Percentiles rank a stretch among this genome's conserved stretches.
These are phyloP conservation scores for Syrmaticus mikado DNA, from an alignment of 2,113 vertebrate species.

Conservation along the genomic window DNA sequence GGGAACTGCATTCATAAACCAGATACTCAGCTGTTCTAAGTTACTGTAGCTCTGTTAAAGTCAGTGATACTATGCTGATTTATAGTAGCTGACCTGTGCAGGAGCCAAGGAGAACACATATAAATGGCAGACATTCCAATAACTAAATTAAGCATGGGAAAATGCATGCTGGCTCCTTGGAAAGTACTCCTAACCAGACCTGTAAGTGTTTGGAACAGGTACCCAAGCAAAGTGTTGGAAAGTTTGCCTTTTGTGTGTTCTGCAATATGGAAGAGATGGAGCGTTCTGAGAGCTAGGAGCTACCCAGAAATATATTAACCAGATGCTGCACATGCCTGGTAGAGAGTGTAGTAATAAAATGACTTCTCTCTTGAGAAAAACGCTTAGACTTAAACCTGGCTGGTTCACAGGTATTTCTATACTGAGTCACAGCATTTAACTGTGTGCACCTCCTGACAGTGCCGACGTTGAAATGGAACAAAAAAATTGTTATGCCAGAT, in stretches of 20 bases:
- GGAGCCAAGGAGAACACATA: constrained; percentile 61
- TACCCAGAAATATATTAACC: constrained; percentile 67
- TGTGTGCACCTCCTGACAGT: not conserved
- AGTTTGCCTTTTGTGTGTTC: constrained; percentile 51
- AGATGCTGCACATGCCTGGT: constrained; percentile 60
- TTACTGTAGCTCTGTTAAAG: constrained; percentile 60
- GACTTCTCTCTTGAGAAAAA: constrained; percentile 46
- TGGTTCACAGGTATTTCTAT: not conserved
- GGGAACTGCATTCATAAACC: constrained; percentile 61
- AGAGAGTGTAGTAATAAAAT: constrained; percentile 30
- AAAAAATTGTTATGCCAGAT: not conserved
- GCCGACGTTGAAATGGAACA: not conserved
- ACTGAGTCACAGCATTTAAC: not conserved
- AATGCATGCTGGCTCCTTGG: constrained; percentile 52
- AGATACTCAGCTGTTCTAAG: constrained; percentile 65
- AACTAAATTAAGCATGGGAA: constrained; percentile 71
- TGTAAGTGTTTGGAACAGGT: constrained; percentile 62
- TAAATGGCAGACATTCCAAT: constrained; percentile 70
- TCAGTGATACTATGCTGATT: constrained; percentile 52
- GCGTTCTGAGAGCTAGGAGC: constrained; percentile 18
- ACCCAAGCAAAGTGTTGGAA: constrained; percentile 39
- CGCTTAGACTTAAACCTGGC: not conserved
- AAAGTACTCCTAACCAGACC: constrained; percentile 59
- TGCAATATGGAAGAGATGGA: constrained; percentile 28
- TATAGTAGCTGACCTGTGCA: constrained; percentile 62